phyloP scores from a whole-genome alignment of 2,888 invertebrate genomes.

The Himalopsyche kuldschensis region DNA sequence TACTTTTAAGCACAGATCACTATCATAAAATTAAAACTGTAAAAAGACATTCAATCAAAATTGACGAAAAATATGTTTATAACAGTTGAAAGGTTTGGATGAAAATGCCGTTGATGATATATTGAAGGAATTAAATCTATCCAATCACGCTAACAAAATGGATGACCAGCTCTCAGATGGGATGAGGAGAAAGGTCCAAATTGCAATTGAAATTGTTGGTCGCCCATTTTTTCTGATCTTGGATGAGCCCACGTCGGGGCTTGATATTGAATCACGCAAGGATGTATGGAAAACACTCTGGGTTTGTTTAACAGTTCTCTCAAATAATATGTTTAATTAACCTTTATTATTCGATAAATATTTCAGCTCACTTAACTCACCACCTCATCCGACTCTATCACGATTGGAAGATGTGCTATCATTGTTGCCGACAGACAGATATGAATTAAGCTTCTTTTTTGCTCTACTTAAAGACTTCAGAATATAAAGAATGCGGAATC shows the following conservation, averaged over 20 bases:
- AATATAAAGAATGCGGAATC: too few species aligned
- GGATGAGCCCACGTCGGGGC: conserved; percentile 89
- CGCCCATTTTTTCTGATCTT: conserved; percentile 68
- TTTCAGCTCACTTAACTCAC: not conserved
- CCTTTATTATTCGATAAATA: not conserved
- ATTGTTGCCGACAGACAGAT: too few species aligned
- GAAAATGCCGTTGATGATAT: conserved; percentile 45
- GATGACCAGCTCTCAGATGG: conserved; percentile 80
- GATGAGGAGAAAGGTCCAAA: conserved; percentile 85
- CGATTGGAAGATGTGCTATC: too few species aligned
- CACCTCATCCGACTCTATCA: not conserved
- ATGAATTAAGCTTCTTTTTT: too few species aligned
- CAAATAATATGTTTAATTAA: not conserved
- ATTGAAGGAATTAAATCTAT: conserved; percentile 57
- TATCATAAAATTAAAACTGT: too few species aligned
- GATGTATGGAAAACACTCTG: conserved; percentile 86
- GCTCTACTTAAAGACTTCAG: too few species aligned
- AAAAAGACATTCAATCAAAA: too few species aligned
- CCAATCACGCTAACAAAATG: conserved; percentile 68
- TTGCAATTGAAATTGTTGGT: conserved; percentile 84
- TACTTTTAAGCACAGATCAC: too few species aligned
- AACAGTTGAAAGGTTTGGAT: not conserved
- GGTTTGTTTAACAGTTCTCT: conserved; percentile 46
- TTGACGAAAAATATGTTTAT: too few species aligned
- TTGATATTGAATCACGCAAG: conserved; percentile 86